Evolutionary conservation across 2,113 vertebrate species (phyloP), one percentile per base, ranked within the genome.

Genomic region (Hyaena hyaena): DNA sequence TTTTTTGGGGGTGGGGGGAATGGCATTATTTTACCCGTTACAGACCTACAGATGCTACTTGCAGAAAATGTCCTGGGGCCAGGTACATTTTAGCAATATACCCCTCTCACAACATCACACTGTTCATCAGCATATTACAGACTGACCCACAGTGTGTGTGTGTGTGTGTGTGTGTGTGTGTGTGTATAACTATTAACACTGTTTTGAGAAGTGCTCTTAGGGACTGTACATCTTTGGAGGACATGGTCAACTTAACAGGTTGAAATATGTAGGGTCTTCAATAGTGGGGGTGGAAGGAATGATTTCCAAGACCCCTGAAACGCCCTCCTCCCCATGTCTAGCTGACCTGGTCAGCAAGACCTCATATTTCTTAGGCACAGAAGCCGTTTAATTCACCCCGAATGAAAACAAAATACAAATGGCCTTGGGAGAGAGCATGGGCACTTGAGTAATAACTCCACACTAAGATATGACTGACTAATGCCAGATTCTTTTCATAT

Each of bases 1-100:
- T 66, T 92, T 33, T 7, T 76, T 63, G 31, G 0, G 15, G 5
- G 2, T 61, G 5, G 17, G 8, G 4, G 4, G 3, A 50, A 2
- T 33, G 39, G 35, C 50, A n/a, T 81, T 81, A 33, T 43, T 58
- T 82, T 81, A 28, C 61, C 48, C 11, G 23, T 28, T 53, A 68
- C 19, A 58, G 69, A 80, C 10, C 12, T 68, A 0, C 4, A 66
- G 85, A 76, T 21, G 33, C 7, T 81, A 6, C 53, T 71, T n/a
- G 17, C 92, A 88, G 63, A 68, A 90, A 53, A 85, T 35, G 31
- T n/a, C 28, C 6, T 8, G 2, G 48, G 17, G 50, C 69, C 89
- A 69, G 48, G 43, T 61, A 23, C 58, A 0, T 61, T 93, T 85
- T 89, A 24, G 61, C 61, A 69, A 39, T 61, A 63, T 15, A 48